Percentiles rank a stretch among this genome's conserved stretches.
Evolutionary conservation across 2,797 vertebrate species (phyloP).

Genomic region (Karalla daura): DNA sequence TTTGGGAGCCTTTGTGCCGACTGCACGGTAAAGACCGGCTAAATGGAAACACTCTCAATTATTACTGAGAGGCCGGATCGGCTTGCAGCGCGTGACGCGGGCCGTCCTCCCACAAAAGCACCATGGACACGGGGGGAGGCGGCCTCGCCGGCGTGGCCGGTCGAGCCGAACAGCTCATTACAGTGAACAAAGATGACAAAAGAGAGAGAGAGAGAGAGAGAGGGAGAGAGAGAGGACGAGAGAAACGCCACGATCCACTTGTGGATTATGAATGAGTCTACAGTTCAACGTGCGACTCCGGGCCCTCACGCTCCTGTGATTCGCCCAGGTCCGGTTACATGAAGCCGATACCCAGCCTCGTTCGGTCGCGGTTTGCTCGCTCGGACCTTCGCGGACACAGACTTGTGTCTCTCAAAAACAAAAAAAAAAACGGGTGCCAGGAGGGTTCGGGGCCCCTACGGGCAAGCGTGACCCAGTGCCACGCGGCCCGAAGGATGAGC

Average conservation of each 20-base stretch:
- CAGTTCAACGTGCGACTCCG: conserved; percentile 47
- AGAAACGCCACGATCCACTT: conserved; percentile 26
- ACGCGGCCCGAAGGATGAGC: conserved; percentile 49
- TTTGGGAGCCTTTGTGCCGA: conserved; percentile 64
- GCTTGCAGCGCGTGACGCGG: conserved; percentile 77
- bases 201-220: too few species aligned
- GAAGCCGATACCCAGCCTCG: conserved; percentile 59
- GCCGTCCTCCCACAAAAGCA: conserved; percentile 65
- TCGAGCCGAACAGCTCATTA: conserved; percentile 47
- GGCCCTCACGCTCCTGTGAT: conserved; percentile 66
- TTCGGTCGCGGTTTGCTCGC: conserved; percentile 70
- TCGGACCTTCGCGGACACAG: conserved; percentile 65
- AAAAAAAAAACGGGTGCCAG: too few species aligned
- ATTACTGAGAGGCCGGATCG: conserved; percentile 86
- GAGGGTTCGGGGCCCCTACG: too few species aligned
- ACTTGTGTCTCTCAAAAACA: too few species aligned
- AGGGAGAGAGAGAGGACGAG: too few species aligned
- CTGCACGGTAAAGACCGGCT: conserved; percentile 72
- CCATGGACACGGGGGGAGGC: conserved; percentile 47
- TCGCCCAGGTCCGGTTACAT: conserved; percentile 61
- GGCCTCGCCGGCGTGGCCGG: conserved; percentile 8
- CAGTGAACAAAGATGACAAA: conserved; percentile 32
- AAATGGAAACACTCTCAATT: conserved; percentile 88
- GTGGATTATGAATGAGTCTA: conserved; percentile 62
- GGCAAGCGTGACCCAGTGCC: conserved; percentile 26